These are phyloP conservation scores for Cladopsammia gracilis DNA, from an alignment of 64 coral and sea anemone genomes.

Conservation along the genomic window DNA sequence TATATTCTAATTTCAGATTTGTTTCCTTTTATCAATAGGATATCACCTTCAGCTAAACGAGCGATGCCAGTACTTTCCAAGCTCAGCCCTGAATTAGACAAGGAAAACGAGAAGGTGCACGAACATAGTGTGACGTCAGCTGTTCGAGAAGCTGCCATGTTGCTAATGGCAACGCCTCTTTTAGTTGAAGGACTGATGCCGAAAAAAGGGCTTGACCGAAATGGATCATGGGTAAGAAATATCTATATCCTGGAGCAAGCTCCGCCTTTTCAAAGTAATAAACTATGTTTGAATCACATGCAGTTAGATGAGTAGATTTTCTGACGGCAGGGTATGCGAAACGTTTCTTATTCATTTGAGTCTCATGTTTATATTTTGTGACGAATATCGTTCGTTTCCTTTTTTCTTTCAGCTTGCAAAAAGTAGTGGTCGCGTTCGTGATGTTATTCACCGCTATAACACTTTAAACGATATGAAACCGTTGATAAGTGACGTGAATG, in stretches of 20 bases:
- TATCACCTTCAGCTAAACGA: conserved; percentile 54
- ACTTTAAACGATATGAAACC: conserved; percentile 53
- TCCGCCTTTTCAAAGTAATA: no score
- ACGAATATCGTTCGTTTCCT: background rate
- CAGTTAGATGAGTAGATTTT: no score
- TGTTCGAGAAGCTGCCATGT: conserved; percentile 57
- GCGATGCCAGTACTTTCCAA: conserved; percentile 54
- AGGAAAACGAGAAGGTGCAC: conserved; percentile 30
- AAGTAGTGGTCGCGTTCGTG: conserved; percentile 43
- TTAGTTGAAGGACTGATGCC: conserved; percentile 25
- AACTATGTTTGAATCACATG: no score
- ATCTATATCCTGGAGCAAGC: no score
- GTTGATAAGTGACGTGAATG: conserved; percentile 9
- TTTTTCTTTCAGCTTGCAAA: background rate
- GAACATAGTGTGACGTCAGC: conserved; percentile 37
- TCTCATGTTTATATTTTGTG: background rate
- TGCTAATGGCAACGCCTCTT: conserved; percentile 64
- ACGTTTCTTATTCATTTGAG: no score
- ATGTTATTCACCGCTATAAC: conserved; percentile 47
- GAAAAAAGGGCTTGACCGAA: background rate
- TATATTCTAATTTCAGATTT: background rate
- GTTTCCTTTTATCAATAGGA: conserved; percentile 6
- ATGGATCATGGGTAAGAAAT: conserved; percentile 35
- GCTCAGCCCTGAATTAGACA: conserved; percentile 54
- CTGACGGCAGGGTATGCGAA: no score